Percentiles rank a stretch among this genome's conserved stretches.
These are phyloP conservation scores for Minunthozetes semirufus DNA, from an alignment of 2,888 invertebrate genomes.

Conservation along the genomic window DNA sequence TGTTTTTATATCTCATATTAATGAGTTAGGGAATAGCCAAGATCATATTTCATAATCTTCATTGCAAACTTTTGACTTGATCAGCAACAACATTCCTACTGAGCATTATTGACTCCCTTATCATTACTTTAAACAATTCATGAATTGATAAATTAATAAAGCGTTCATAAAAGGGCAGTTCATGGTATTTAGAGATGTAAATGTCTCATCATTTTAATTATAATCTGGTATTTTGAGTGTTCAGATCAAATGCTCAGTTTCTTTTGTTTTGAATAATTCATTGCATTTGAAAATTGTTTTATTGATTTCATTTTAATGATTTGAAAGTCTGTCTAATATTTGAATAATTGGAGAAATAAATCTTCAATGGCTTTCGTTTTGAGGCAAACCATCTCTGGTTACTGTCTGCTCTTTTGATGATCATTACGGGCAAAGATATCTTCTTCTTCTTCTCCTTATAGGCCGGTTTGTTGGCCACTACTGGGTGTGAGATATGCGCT, in stretches of 20 bases:
- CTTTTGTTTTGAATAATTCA: conserved; percentile 4
- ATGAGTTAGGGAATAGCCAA: too few relatives aligned
- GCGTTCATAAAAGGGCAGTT: too few relatives aligned
- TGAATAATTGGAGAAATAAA: not conserved
- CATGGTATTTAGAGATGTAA: not conserved
- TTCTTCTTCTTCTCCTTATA: not conserved
- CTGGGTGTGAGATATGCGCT: conserved; percentile 4
- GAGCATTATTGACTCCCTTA: too few relatives aligned
- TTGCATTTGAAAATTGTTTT: not conserved
- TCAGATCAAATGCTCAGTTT: not conserved
- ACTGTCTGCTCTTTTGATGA: not conserved
- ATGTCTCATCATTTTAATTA: not conserved
- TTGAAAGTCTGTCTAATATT: not conserved
- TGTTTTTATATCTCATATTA: too few relatives aligned
- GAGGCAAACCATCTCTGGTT: not conserved
- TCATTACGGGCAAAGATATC: not conserved
- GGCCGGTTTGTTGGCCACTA: not conserved
- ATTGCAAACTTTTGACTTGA: too few relatives aligned
- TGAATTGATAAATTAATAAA: too few relatives aligned
- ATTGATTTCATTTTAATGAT: conserved; percentile 5
- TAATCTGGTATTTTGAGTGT: not conserved
- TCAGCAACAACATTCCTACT: too few relatives aligned
- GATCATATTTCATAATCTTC: too few relatives aligned
- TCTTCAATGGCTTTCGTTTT: not conserved
- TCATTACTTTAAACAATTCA: too few relatives aligned